A percentile compares a stretch with the other conserved stretches of the same genome.
Evolutionary conservation across 1,140 invertebrate genomes (phyloP).

Genomic region (Mizuhopecten yessoensis): DNA sequence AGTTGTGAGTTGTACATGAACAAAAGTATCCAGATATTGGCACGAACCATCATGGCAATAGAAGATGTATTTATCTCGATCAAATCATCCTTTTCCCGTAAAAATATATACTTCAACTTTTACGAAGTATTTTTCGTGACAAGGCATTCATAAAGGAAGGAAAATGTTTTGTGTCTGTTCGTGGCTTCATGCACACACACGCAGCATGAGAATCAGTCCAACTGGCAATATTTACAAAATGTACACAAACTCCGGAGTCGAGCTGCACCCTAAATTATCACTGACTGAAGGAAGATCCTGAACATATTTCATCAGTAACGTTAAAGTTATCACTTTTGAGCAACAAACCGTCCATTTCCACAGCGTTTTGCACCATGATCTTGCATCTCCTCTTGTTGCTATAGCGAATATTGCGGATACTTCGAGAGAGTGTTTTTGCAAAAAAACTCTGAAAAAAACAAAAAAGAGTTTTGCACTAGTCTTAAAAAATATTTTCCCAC

Average conservation of each 20-base stretch:
- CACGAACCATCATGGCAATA: too few relatives aligned
- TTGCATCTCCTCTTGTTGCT: conserved; percentile 27
- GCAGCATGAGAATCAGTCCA: too few relatives aligned
- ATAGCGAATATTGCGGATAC: conserved; percentile 38
- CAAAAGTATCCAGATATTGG: too few relatives aligned
- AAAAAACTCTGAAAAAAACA: conserved; percentile 40
- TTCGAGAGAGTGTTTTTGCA: conserved; percentile 33
- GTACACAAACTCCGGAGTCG: neutral
- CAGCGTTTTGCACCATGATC: conserved; percentile 31
- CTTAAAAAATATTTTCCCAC: neutral
- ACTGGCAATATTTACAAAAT: neutral
- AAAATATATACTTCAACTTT: too few relatives aligned
- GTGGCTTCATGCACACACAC: too few relatives aligned
- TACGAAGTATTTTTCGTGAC: too few relatives aligned
- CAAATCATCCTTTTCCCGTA: too few relatives aligned
- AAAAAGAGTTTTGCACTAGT: conserved; percentile 34
- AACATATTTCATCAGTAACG: neutral
- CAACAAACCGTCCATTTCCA: conserved; percentile 32
- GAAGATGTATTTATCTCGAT: too few relatives aligned
- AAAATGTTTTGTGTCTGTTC: too few relatives aligned
- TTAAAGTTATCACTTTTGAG: neutral
- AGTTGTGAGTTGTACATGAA: too few relatives aligned
- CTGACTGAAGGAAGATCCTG: neutral
- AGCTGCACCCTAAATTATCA: neutral
- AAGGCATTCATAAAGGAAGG: too few relatives aligned